phyloP scores from a whole-genome alignment of 1,140 invertebrate species.

The Drosophila biarmipes region DNA sequence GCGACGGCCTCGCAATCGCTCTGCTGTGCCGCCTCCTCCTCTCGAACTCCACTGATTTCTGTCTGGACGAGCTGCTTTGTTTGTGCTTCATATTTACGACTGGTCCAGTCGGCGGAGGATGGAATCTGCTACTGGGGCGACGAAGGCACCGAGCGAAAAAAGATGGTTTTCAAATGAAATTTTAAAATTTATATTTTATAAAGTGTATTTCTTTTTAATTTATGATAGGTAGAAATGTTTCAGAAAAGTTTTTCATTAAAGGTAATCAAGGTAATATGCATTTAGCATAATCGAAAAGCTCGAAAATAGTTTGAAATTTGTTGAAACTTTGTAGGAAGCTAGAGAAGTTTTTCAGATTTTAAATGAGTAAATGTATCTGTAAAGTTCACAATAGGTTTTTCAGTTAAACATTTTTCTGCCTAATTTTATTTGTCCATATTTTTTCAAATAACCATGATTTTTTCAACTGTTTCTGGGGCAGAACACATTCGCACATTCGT shows the following conservation, averaged over 20 bases:
- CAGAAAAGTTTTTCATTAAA: too few relatives aligned
- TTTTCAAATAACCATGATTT: neutral
- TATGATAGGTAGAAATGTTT: too few relatives aligned
- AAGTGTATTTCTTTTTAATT: too few relatives aligned
- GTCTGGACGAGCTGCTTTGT: conserved; percentile 53
- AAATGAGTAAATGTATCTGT: too few relatives aligned
- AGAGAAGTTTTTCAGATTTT: too few relatives aligned
- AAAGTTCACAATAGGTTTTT: too few relatives aligned
- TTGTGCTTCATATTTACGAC: conserved; percentile 81
- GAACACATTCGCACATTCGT: conserved; percentile 36
- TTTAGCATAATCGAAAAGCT: too few relatives aligned
- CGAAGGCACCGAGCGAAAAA: neutral
- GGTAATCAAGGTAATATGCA: too few relatives aligned
- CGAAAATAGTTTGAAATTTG: too few relatives aligned
- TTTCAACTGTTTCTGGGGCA: conserved; percentile 6
- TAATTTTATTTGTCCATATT: too few relatives aligned
- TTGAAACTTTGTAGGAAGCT: too few relatives aligned
- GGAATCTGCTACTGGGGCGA: conserved; percentile 18
- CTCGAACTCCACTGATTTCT: conserved; percentile 28
- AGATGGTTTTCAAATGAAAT: neutral
- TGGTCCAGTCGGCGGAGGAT: conserved; percentile 22
- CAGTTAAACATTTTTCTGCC: too few relatives aligned
- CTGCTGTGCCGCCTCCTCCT: conserved; percentile 27
- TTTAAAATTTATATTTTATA: neutral
- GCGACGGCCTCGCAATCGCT: conserved; percentile 42